Conservation (phyloP, 2,888 invertebrate genomes). For the Actias luna region DNA sequence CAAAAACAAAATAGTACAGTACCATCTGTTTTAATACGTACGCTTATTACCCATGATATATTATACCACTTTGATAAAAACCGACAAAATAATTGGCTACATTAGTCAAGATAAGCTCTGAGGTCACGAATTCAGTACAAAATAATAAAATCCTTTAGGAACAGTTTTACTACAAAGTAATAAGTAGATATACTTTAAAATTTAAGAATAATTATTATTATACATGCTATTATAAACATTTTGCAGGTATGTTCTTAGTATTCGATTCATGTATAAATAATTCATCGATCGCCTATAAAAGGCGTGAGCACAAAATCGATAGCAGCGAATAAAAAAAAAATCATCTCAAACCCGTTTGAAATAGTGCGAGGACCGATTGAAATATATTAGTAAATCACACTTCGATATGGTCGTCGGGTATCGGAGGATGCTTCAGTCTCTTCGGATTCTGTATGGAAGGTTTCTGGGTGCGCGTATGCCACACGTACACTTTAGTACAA, state of each 20-base stretch:
- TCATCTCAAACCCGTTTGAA: not conserved
- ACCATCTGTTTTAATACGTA: too few relatives aligned
- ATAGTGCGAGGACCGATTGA: not conserved
- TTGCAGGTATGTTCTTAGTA: not conserved
- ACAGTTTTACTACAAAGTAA: too few relatives aligned
- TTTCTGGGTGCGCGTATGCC: slow-evolving; percentile 98
- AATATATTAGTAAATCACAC: slow-evolving; percentile 38
- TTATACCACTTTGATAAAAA: too few relatives aligned
- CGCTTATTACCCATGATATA: too few relatives aligned
- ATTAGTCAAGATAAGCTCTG: too few relatives aligned
- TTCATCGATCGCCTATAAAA: not conserved
- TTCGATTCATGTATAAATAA: not conserved
- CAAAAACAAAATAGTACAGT: too few relatives aligned
- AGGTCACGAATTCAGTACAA: too few relatives aligned
- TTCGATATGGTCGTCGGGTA: slow-evolving; percentile 68
- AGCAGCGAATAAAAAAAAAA: not conserved
- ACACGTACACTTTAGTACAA: slow-evolving; percentile 97
- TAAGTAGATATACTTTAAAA: too few relatives aligned
- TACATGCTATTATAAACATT: not conserved
- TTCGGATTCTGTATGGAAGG: slow-evolving; percentile 86
- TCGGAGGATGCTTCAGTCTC: slow-evolving; percentile 79
- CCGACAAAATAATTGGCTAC: too few relatives aligned
- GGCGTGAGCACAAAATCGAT: not conserved
- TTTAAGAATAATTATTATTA: not conserved
- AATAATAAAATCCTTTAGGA: too few relatives aligned